Conservation (phyloP, 2,888 invertebrate species). For the Dryocosmus kuriphilus region DNA sequence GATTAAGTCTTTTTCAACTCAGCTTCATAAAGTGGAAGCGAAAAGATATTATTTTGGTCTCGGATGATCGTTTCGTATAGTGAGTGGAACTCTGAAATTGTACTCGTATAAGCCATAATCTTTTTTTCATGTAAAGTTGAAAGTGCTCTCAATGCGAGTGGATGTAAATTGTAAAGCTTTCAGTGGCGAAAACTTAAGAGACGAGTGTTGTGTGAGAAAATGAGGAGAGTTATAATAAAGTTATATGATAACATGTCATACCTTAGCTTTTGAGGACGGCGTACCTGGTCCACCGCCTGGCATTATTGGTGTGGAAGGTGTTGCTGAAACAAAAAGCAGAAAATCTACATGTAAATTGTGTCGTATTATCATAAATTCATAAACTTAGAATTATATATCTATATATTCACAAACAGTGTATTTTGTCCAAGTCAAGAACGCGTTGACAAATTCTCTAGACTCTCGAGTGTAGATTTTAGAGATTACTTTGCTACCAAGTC, state of each 20-base stretch:
- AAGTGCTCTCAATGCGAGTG: not conserved
- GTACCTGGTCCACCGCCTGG: conserved; percentile 90
- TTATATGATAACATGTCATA: conserved; percentile 68
- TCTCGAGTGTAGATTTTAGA: not conserved
- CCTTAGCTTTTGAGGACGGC: conserved; percentile 90
- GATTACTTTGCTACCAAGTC: not conserved
- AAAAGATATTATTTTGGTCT: not conserved
- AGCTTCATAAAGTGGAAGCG: not conserved
- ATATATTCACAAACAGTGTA: not conserved
- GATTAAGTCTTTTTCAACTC: not conserved
- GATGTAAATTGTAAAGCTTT: not conserved
- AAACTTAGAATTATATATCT: not conserved
- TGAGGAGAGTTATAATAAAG: not conserved
- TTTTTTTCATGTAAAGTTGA: not conserved
- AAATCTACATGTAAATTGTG: conserved; percentile 39
- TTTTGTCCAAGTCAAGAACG: not conserved
- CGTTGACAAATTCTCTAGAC: not conserved
- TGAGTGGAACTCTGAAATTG: not conserved
- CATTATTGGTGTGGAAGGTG: conserved; percentile 82
- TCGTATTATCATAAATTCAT: conserved; percentile 16
- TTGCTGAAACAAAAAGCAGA: conserved; percentile 73
- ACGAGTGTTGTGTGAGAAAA: not conserved
- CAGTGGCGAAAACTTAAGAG: conserved; percentile 10
- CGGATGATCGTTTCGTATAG: not conserved
- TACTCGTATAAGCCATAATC: not conserved